A percentile compares a stretch with the other conserved stretches of the same genome.
Evolutionary conservation across 2,797 vertebrate genomes (phyloP).

Genomic region (Crocidura indochinensis): DNA sequence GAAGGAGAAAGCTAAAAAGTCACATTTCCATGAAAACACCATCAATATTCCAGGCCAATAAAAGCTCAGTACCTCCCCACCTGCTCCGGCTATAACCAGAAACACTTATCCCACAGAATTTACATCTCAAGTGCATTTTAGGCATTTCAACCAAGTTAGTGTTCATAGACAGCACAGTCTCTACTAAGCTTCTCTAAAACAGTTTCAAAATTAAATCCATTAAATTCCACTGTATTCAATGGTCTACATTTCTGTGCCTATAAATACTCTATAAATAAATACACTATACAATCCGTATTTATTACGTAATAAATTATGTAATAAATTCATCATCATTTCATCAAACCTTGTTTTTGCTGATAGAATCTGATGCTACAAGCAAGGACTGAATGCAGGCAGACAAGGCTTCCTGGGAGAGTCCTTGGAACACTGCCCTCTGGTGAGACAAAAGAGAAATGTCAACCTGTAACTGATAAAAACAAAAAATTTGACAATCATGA

Average conservation of each 20-base stretch:
- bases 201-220: conserved; percentile 57
- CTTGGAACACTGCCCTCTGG: conserved; percentile 98
- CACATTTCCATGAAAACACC: conserved; percentile 14
- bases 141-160: background rate
- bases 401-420: conserved; percentile 98
- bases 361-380: conserved; percentile 96
- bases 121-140: conserved; percentile 4
- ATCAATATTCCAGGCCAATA: conserved; percentile 24
- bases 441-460: conserved; percentile 80
- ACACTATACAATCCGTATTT: background rate
- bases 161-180: background rate
- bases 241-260: conserved; percentile 26
- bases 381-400: conserved; percentile 98
- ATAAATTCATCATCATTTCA: conserved; percentile 73
- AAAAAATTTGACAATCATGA: background rate
- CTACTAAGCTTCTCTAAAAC: conserved; percentile 63
- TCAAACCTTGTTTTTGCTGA: conserved; percentile 98
- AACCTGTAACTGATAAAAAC: conserved; percentile 29
- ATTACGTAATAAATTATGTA: conserved; percentile 55
- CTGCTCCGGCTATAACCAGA: background rate
- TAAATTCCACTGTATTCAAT: conserved; percentile 54
- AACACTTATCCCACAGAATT: background rate
- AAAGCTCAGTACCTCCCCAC: background rate
- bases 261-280: background rate
- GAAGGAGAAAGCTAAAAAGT: background rate